Percentiles rank a stretch among this genome's conserved stretches.
These are phyloP conservation scores for Lissonota sp. DNA, from an alignment of 2,888 invertebrate species.

Conservation along the genomic window DNA sequence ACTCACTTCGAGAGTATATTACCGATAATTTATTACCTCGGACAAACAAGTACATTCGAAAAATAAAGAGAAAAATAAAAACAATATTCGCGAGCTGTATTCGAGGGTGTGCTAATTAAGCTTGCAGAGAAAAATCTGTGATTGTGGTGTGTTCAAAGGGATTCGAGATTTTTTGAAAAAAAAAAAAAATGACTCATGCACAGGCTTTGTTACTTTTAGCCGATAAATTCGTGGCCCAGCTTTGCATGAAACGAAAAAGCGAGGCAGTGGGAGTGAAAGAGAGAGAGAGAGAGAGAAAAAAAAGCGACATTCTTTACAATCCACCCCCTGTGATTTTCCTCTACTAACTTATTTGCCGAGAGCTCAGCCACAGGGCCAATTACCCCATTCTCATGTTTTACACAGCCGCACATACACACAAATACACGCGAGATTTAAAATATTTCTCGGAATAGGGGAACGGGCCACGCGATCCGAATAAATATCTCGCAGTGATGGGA, in stretches of 20 bases:
- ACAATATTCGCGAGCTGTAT: too few relatives aligned
- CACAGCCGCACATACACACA: constrained; percentile 8
- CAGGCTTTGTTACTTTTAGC: constrained; percentile 20
- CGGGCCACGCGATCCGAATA: constrained; percentile 66
- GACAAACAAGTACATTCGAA: too few relatives aligned
- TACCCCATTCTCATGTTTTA: constrained; percentile 56
- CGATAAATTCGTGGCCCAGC: constrained; percentile 24
- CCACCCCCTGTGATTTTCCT: constrained; percentile 55
- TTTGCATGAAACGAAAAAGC: constrained; percentile 13
- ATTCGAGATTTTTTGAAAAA: background rate
- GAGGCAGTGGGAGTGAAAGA: background rate
- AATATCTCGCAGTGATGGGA: constrained; percentile 57
- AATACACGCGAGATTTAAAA: constrained; percentile 59
- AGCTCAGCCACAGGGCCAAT: constrained; percentile 56
- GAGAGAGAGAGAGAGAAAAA: constrained; percentile 21
- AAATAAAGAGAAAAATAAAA: too few relatives aligned
- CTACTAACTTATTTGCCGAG: constrained; percentile 50
- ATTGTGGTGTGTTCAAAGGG: background rate
- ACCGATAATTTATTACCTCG: too few relatives aligned
- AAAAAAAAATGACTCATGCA: background rate
- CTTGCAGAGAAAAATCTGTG: background rate
- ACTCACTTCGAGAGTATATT: too few relatives aligned
- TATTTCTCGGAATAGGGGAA: constrained; percentile 58
- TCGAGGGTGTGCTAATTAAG: too few relatives aligned
- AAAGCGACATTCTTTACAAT: constrained; percentile 41